Evolutionary conservation across 2,113 vertebrate species (phyloP).

Genomic region (Kryptolebias marmoratus): DNA sequence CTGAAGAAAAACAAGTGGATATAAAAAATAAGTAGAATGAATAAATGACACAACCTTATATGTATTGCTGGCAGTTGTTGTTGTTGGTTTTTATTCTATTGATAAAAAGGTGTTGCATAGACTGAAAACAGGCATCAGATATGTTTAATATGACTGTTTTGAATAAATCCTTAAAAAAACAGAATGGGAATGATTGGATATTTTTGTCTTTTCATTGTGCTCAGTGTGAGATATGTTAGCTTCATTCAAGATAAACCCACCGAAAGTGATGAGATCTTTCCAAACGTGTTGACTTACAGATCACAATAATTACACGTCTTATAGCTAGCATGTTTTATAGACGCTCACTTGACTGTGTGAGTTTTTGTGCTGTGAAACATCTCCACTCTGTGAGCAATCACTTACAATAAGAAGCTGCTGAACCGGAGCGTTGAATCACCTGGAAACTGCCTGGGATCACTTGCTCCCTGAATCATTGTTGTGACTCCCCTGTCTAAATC

Average conservation of each 20-base stretch:
- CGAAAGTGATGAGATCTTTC: neutral
- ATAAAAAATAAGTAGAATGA: too few relatives aligned
- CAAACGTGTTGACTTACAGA: neutral
- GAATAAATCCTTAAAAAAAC: too few relatives aligned
- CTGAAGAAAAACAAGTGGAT: too few relatives aligned
- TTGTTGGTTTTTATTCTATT: too few relatives aligned
- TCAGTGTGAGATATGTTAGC: too few relatives aligned
- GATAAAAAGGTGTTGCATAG: too few relatives aligned
- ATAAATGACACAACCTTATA: too few relatives aligned
- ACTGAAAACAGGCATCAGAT: too few relatives aligned
- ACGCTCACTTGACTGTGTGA: neutral
- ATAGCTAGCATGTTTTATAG: neutral
- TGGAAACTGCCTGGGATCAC: slow-evolving; percentile 56
- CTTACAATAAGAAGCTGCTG: slow-evolving; percentile 12
- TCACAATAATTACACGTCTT: neutral
- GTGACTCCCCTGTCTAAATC: slow-evolving; percentile 64
- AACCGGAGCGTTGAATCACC: slow-evolving; percentile 47
- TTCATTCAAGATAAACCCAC: neutral
- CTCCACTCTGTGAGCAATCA: slow-evolving; percentile 29
- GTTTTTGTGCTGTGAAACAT: slow-evolving; percentile 10
- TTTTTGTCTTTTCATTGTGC: too few relatives aligned
- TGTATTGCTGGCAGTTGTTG: too few relatives aligned
- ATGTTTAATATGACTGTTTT: too few relatives aligned
- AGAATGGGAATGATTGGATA: too few relatives aligned
- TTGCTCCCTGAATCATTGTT: slow-evolving; percentile 69